Base-by-base conservation (phyloP, 53 echinoderm and acorn worm species). In the Luidia sarsii region DNA sequence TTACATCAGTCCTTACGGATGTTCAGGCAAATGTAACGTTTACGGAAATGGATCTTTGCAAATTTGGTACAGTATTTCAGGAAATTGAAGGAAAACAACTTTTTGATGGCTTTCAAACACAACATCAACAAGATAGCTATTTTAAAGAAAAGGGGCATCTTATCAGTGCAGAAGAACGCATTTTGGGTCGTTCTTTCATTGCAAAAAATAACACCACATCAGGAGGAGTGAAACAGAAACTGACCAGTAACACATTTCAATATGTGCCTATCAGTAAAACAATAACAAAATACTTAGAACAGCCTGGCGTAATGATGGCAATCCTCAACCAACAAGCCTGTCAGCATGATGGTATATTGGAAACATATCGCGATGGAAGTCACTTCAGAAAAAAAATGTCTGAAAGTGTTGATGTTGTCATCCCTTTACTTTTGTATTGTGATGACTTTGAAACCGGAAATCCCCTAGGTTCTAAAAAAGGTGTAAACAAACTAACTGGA, bases 371-470 rank as follows among this genome's bases (percentile, higher is more conserved):
- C 38, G 81, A 87, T 80, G 87, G 70, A 2, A 62, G 16, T 22
- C 64, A 80, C 34, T 80, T 46, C 53, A 28, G 68, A 14, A 46
- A 43, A 32, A 68, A 79, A 68, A 30, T 41, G 16, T n/a, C 53
- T 25, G 19, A 20, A 24, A 9, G 11, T 29, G 14, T 22, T 13
- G 38, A 33, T 20, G 21, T 68, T n/a, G 43, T 80, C 7, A 69
- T 57, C 13, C 70, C 70, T 31, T 6, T 70, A 22, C 45, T 84
- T 7, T 50, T 87, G 7, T 87, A 87, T 39, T 48, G 39, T 71
- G 81, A 87, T 64, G 81, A 81, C 28, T 81, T 50, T 71, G 81
- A 87, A 64, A 45, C 65, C 14, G 87, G 64, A n/a, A 87, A 87
- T 70, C 87, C 87, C 22, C 46, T 81, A 3, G 81, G 87, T 18